Base-by-base conservation (phyloP, 2,113 vertebrate species). In the Cromileptes altivelis region DNA sequence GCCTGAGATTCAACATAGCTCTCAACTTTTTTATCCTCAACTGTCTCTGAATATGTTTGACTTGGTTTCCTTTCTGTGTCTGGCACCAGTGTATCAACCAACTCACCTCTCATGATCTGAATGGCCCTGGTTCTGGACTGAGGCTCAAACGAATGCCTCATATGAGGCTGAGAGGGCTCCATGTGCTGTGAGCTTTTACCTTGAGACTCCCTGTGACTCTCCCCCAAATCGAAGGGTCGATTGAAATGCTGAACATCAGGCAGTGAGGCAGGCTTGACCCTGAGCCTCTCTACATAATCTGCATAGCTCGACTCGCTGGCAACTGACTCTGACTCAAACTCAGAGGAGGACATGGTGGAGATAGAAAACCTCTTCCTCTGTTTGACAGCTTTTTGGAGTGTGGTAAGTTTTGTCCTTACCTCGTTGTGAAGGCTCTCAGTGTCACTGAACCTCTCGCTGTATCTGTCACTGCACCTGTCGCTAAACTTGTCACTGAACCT, bases 371-470 rank as follows among this genome's bases (percentile, higher is more conserved):
- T 96, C 88, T 96, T 98, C 92, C 95, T 99, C 90, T 96, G 96
- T 88, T 96, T 92, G 0, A 95, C 95, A 33, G 94, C 96, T 90
- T 93, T 97, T 73, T 98, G 94, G 33, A 99, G 95, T 18, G 95
- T 96, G 55, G 90, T 95, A 4, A 99, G 94, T 85, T 99, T 99
- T 52, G 94, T 93, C 77, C 97, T 97, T 40, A 96, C 97, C 88
- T 99, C 97, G 21, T 96, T 95, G 69, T 99, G 95, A 74, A 99
- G 96, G 70, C 96, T 97, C 70, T 97, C 96, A 1, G 96, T 96
- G 89, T 96, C 91, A 62, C 93, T 96, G 85, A 96, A 95, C 78
- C 90, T 85, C 9, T 96, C 95, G 5, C 95, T 95, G 85, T 94
- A 95, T 25, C 91, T 85, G 88, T 96, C 95, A 23, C 95, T 96